Evolutionary conservation across 53 echinoderm and acorn worm genomes (phyloP), one percentile per base, ranked within the genome.

Genomic region (Pentamera pediparva): DNA sequence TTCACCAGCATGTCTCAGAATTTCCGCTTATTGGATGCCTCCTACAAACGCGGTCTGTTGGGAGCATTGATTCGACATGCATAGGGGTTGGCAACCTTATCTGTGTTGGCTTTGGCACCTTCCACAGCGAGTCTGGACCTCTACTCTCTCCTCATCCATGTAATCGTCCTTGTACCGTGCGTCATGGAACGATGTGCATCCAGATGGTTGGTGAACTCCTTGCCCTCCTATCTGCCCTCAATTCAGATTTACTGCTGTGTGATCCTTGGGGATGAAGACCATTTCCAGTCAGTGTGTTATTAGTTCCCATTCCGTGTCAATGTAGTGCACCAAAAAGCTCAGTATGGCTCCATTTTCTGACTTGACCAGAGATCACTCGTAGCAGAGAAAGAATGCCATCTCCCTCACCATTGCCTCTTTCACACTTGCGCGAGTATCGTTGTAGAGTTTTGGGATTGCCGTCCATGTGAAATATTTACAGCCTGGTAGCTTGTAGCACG

Each of bases 311-410:
- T 40, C 39, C 12, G 24, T 6, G 5, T 59, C 48, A 26, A 78
- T 78, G 26, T 35, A 71, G 20, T 84, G 84, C 18, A 74, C 79
- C 19, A 74, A 47, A 8, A 53, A 37, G 22, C 74, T 64, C 65
- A 78, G 57, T 71, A 84, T 18, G 78, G 84, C 8, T 52, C 58
- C 84, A 79, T 84, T 8, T 35, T 50, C 6, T 26, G 7, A 5
- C 73, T 73, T 22, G 84, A 79, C 79, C 78, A 64, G 34, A 78
- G 59, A 31, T 83, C 70, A 17, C 52, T 75, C 1, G 69, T 82
- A 3, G 79, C 79, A 4, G 74, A 72, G 9, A 19, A 80, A 59
- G 28, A 35, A 80, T 1, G 33, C 59, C 27, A 69, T 69, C 31
- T 41, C 69, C 8, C 47, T 43, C 45, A 11, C 19, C 6, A 77